phyloP scores from a whole-genome alignment of 2,888 invertebrate species.

The Acronicta aceris region DNA sequence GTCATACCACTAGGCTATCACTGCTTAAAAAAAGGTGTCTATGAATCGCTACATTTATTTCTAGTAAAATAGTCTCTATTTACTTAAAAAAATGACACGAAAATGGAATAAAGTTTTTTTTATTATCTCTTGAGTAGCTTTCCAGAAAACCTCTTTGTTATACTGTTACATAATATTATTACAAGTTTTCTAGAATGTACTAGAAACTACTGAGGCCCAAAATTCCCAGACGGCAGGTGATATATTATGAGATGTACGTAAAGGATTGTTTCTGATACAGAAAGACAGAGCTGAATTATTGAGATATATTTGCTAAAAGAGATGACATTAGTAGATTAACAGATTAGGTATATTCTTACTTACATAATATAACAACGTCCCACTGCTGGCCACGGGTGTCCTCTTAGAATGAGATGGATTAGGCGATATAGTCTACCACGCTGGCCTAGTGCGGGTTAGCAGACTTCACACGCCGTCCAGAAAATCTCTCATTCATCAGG shows the following conservation, averaged over 20 bases:
- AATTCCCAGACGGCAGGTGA: slow-evolving; percentile 29
- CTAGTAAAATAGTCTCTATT: not conserved
- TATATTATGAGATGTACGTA: slow-evolving; percentile 31
- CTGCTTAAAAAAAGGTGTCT: not conserved
- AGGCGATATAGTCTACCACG: no score
- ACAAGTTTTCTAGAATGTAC: not conserved
- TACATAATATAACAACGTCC: no score
- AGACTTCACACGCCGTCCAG: no score
- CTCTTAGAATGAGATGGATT: no score
- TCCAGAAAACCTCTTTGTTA: not conserved
- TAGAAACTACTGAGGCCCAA: not conserved
- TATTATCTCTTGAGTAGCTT: not conserved
- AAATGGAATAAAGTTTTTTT: not conserved
- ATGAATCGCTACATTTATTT: not conserved
- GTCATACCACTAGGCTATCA: no score
- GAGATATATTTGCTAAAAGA: slow-evolving; percentile 11
- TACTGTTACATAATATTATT: not conserved
- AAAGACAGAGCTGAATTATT: slow-evolving; percentile 12
- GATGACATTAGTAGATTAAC: no score
- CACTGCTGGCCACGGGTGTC: no score
- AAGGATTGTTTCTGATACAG: slow-evolving; percentile 36
- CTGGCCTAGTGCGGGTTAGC: no score
- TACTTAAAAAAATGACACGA: not conserved
- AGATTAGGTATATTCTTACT: no score
- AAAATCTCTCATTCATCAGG: no score